Evolutionary conservation across 2,797 vertebrate species (phyloP), one percentile per base, ranked within the genome.

Genomic region (Sandelia bainsii): DNA sequence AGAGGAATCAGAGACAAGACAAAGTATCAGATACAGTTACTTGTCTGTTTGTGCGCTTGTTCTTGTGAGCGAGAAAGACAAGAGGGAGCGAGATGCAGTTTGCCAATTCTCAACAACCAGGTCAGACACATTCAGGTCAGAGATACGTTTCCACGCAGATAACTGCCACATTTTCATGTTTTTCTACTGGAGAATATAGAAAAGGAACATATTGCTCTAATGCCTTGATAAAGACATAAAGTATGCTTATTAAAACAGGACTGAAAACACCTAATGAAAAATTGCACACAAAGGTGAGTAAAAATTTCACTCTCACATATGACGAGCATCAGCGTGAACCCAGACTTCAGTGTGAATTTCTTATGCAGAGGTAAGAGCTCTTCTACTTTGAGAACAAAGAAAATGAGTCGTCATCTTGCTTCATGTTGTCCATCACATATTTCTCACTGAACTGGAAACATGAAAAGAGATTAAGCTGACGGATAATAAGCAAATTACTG

Each of bases 81-180:
- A 54, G 56, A 57, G 75, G 48, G 72, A 79, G 62, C 2, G 42
- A 56, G 57, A 80, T 39, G 54, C 79, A 63, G 62, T 72, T 81
- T 77, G 80, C 82, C 75, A 53, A 87, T 77, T 90, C 76, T 86
- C 71, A 67, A 84, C 88, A 92, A 92, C 78, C 86, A 87, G 85
- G 82, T 85, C 86, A 87, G 88, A 90, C 91, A 88, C 84, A 92
- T 90, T 90, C 72, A 83, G 93, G 91, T 91, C 92, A 92, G 72
- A 58, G 66, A 16, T 27, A 25, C 25, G 64, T 69, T 78, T 87
- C 53, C 69, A 69, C 80, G 80, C 72, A 72, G 82, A 82, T 77
- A 71, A 71, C 77, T 46, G 60, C 69, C 53, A n/a, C 62, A 56
- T 81, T 82, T 61, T 27, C 37, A 59, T 29, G 63, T 81, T 63